Conservation (phyloP, 2,113 vertebrate species). For the Chlorodrepanis virens region DNA sequence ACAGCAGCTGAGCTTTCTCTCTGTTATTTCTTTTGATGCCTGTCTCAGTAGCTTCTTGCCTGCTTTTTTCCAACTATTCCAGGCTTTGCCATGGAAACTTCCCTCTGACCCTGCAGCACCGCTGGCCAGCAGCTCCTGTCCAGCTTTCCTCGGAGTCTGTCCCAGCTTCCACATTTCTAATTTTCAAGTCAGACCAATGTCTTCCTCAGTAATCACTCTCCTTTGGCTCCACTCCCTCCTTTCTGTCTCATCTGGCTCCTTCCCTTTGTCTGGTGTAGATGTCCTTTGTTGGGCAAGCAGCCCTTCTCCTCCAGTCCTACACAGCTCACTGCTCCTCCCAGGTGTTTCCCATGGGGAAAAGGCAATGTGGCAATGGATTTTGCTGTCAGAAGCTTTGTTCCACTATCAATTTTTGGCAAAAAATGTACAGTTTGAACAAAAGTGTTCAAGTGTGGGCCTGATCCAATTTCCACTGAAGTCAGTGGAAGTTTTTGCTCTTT, state of each 20-base stretch:
- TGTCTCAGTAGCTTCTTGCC: not conserved
- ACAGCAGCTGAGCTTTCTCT: not conserved
- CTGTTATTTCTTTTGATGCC: not conserved
- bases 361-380: not conserved
- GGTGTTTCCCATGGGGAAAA: not conserved
- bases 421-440: not conserved
- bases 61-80: not conserved
- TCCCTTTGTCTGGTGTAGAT: not conserved
- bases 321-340: not conserved
- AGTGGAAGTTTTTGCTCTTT: slow-evolving; percentile 17
- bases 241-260: not conserved
- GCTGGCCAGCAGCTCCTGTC: not conserved
- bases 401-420: not conserved
- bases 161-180: not conserved
- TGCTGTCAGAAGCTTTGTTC: not conserved
- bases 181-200: not conserved
- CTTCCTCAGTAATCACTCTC: not conserved
- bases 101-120: not conserved
- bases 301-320: not conserved
- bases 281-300: not conserved
- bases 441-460: not conserved
- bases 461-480: not conserved
- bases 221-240: not conserved
- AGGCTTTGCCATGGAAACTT: not conserved
- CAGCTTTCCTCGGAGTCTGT: not conserved